Evolutionary conservation across 2,113 vertebrate species (phyloP), one percentile per base, ranked within the genome.

Genomic region (Regulus satrapa): DNA sequence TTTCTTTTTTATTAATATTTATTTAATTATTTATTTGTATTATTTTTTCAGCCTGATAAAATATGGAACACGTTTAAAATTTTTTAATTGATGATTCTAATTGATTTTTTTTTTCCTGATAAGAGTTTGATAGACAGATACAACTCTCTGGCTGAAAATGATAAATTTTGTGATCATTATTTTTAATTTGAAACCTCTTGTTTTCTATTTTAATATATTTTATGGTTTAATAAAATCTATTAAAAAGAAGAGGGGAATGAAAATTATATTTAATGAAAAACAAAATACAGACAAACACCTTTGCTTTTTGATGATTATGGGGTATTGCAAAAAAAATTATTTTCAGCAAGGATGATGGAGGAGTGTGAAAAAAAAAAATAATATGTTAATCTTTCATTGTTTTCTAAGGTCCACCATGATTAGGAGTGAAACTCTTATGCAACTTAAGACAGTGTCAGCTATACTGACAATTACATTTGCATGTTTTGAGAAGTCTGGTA

Each of bases 191-290:
- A 81, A 46, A 5, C 1, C 7, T 63, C 45, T 72, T 46, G 1
- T 12, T 45, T 2, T 8, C 3, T 43, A 29, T 28, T 67, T 74
- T 8, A 61, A 41, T 31, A 21, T 36, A 49, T 73, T 78, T 79
- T 3, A 19, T 64, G 4, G 16, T 63, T 34, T 67, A 49, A 49
- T 43, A 16, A 1, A 21, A 26, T 29, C 29, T 59, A 17, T 43
- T 11, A 48, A 87, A 92, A 69, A 3, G 0, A 1, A 2, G 1
- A 1, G 3, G 1, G 4, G 8, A 41, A 38, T 19, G 1, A 38
- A 72, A 24, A 2, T 19, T 40, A 4, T 2, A 3, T 81, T 72
- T 76, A 0, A 12, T 34, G 11, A 52, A 63, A 85, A 79, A 8
- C 7, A 62, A 75, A 80, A 66, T 51, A 55, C 10, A 12, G 11